A percentile compares a stretch with the other conserved stretches of the same genome.
phyloP scores from a whole-genome alignment of 1,140 invertebrate genomes.

The Caenorhabditis remanei region DNA sequence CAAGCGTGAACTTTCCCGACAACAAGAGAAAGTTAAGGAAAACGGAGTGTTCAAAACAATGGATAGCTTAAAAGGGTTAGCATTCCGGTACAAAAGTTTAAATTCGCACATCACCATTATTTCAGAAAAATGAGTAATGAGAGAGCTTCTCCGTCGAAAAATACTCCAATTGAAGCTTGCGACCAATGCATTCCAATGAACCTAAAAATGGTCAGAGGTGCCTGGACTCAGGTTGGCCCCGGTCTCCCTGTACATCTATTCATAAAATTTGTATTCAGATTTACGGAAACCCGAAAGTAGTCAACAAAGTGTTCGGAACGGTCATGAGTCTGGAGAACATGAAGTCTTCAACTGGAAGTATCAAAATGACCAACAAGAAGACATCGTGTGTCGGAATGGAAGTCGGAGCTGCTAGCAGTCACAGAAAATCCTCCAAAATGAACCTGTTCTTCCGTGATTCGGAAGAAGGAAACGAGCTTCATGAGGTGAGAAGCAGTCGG shows the following conservation, averaged over 20 bases:
- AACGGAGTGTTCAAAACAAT: conserved; percentile 65
- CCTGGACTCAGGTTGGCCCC: conserved; percentile 60
- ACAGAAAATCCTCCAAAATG: conserved; percentile 49
- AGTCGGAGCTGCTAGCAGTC: conserved; percentile 34
- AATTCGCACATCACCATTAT: neutral
- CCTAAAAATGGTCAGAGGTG: conserved; percentile 57
- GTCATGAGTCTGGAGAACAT: conserved; percentile 64
- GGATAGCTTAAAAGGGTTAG: conserved; percentile 58
- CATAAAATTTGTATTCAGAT: conserved; percentile 29
- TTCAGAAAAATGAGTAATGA: conserved; percentile 54
- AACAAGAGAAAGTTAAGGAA: conserved; percentile 59
- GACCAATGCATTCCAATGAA: conserved; percentile 61
- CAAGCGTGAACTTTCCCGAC: conserved; percentile 58
- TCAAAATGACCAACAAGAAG: conserved; percentile 58
- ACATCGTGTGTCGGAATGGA: conserved; percentile 62
- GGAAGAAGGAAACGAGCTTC: conserved; percentile 60
- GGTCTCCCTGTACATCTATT: neutral
- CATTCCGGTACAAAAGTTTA: neutral
- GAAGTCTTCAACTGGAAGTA: conserved; percentile 25
- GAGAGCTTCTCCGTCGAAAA: conserved; percentile 19
- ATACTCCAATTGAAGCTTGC: conserved; percentile 39
- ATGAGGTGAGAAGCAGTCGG: conserved; percentile 55
- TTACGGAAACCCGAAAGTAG: conserved; percentile 64
- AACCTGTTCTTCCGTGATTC: conserved; percentile 65
- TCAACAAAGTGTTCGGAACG: conserved; percentile 64